These are phyloP conservation scores for Lophius piscatorius DNA, from an alignment of 2,113 vertebrate species.

Conservation along the genomic window DNA sequence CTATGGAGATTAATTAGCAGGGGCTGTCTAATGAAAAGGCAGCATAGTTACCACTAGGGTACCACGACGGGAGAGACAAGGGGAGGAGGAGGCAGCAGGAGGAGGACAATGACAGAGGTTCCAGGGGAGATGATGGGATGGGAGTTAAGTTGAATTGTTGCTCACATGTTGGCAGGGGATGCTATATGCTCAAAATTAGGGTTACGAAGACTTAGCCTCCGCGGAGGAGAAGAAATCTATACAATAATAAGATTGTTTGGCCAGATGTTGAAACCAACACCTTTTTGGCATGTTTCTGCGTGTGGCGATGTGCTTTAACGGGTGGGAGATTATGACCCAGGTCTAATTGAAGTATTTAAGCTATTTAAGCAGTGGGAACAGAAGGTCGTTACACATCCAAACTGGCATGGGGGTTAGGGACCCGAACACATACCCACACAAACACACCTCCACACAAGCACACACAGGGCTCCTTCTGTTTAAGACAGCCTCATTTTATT, in stretches of 20 bases:
- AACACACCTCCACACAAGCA: slow-evolving; percentile 48
- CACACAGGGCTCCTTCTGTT: slow-evolving; percentile 70
- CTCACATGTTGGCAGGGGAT: slow-evolving; percentile 20
- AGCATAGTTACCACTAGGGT: slow-evolving; percentile 74
- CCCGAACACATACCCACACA: slow-evolving; percentile 31
- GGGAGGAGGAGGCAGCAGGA: slow-evolving; percentile 32
- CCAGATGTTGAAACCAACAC: slow-evolving; percentile 25
- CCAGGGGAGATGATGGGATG: slow-evolving; percentile 52
- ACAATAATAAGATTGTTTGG: slow-evolving; percentile 8
- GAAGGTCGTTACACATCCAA: slow-evolving; percentile 81
- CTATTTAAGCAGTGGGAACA: slow-evolving; percentile 80
- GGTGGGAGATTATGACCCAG: slow-evolving; percentile 81
- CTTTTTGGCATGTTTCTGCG: slow-evolving; percentile 37
- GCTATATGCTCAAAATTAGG: slow-evolving; percentile 6
- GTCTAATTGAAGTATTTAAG: slow-evolving; percentile 84
- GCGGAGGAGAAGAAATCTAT: slow-evolving; percentile 4
- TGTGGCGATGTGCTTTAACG: slow-evolving; percentile 74
- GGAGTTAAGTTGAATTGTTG: slow-evolving; percentile 55
- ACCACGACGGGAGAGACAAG: slow-evolving; percentile 58
- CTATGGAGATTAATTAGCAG: slow-evolving; percentile 85
- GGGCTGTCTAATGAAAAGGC: slow-evolving; percentile 83
- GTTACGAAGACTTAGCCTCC: slow-evolving; percentile 32
- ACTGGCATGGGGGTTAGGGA: slow-evolving; percentile 78
- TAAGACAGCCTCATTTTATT: slow-evolving; percentile 80
- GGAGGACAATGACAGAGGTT: slow-evolving; percentile 49